Evolutionary conservation across 2,113 vertebrate species (phyloP), one percentile per base, ranked within the genome.

Genomic region (Megalops atlanticus): DNA sequence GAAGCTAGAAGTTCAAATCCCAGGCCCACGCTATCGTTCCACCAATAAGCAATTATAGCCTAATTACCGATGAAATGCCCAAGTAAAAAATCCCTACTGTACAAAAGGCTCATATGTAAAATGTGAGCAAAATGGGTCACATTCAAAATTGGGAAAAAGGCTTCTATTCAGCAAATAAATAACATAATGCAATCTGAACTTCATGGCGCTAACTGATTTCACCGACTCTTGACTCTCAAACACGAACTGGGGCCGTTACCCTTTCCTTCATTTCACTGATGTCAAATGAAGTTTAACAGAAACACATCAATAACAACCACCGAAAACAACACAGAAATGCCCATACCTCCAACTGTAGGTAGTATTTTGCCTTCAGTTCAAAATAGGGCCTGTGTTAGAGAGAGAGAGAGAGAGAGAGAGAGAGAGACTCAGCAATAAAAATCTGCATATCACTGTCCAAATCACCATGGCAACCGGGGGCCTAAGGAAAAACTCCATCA

Each of bases 321-420:
- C 18, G 15, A 41, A 38, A 18, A 21, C 41, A 4, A 72, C 33
- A 31, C 12, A 24, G 38, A 49, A 15, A 54, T 3, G 8, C 43
- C 82, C 87, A 8, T 93, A 99, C 98, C 97, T 99, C 98, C 12
- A 99, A 94, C 45, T 98, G 96, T 39, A 99, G 91, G 1, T 99
- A 99, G 89, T 96, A 99, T 89, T 96, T 99, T 0, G 95, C 96
- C 92, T 99, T 99, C 88, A 98, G 93, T 91, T 99, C 98, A 93
- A 98, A 99, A 89, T 99, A 99, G 75, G 98, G 97, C 89, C 97
- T 99, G 92, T 36, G 33, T 82, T 84, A 82, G 81, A 91, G 33
- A 41, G 64, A 52, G 1, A 79, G 21, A 74, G 38, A 71, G 21
- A 76, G 18, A 35, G 38, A 40, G 38, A 80, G 24, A 58, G 52